These are phyloP conservation scores for Excalfactoria chinensis DNA, from an alignment of 2,113 vertebrate genomes.

Conservation along the genomic window DNA sequence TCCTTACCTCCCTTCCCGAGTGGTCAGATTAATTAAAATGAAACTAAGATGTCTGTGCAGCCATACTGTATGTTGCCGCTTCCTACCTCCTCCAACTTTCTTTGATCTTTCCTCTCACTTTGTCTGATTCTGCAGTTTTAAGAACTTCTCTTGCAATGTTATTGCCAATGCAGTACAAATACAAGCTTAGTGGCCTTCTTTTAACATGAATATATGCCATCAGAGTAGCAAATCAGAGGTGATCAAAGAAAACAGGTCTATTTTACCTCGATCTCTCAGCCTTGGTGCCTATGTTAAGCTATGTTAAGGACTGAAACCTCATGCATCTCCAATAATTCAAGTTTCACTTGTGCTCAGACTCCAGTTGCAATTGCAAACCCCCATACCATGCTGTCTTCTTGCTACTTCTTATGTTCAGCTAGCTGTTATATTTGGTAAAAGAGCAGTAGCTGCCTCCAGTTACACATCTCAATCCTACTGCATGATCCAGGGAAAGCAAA, in stretches of 20 bases:
- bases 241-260: neutral
- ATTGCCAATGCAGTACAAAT: conserved; percentile 18
- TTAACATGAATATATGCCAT: neutral
- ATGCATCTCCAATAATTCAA: neutral
- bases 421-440: neutral
- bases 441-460: neutral
- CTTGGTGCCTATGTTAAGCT: neutral
- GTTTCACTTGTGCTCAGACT: neutral
- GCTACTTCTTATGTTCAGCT: neutral
- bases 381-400: accelerated
- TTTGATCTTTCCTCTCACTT: conserved; percentile 35
- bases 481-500: accelerated
- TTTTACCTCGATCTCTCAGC: neutral
- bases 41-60: conserved; percentile 1
- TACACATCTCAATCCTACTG: neutral
- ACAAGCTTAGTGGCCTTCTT: neutral
- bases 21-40: conserved; percentile 10
- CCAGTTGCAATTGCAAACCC: neutral
- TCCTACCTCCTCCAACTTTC: neutral
- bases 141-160: neutral
- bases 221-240: neutral
- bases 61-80: neutral
- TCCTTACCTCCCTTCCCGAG: neutral
- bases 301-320: neutral
- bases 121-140: neutral